These are phyloP conservation scores for Cyphomyrmex costatus DNA, from an alignment of 1,140 invertebrate genomes.

Conservation along the genomic window DNA sequence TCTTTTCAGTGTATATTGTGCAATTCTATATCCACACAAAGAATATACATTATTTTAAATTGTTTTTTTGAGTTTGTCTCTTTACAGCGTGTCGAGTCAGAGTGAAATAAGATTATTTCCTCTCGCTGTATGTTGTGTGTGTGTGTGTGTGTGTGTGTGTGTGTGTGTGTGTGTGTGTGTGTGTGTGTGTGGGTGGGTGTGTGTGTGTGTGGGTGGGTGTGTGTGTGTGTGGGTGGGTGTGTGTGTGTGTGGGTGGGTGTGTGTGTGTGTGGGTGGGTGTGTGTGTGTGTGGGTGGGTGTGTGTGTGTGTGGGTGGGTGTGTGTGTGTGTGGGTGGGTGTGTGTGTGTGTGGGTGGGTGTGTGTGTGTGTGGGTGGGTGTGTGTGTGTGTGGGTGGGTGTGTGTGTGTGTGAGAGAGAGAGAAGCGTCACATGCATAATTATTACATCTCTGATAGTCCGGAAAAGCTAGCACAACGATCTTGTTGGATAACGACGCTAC, in stretches of 20 bases:
- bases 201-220: not conserved
- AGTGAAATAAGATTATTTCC: conserved; percentile 21
- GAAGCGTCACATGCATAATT: conserved; percentile 33
- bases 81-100: not conserved
- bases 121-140: too few species aligned
- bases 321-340: not conserved
- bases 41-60: not conserved
- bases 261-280: not conserved
- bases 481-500: not conserved
- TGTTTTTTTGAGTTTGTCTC: conserved; percentile 12
- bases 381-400: not conserved
- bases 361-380: not conserved
- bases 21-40: not conserved
- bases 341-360: not conserved
- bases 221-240: not conserved
- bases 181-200: too few species aligned
- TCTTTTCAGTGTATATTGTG: not conserved
- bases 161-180: too few species aligned
- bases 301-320: not conserved
- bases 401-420: not conserved
- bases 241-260: not conserved
- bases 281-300: not conserved
- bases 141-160: not conserved
- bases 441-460: conserved; percentile 5
- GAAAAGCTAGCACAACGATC: not conserved